These are phyloP conservation scores for Littorina saxatilis DNA, from an alignment of 1,140 invertebrate species.

Conservation along the genomic window DNA sequence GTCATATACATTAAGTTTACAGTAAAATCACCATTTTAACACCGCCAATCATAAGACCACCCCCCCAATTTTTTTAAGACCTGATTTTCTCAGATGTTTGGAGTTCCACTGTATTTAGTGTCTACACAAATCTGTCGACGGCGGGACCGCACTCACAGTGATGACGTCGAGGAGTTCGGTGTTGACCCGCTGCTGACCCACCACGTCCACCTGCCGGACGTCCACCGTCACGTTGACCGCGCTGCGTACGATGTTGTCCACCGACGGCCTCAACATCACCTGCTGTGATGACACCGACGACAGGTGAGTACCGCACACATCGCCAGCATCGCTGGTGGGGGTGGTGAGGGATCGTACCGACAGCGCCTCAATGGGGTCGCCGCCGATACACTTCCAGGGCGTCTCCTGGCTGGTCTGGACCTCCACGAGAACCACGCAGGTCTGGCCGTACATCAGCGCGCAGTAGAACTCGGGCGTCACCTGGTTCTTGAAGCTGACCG, in stretches of 20 bases:
- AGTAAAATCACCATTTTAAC: too few relatives aligned
- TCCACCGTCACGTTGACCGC: constrained; percentile 4
- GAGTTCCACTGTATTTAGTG: too few relatives aligned
- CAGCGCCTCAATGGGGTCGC: constrained; percentile 36
- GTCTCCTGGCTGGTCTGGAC: constrained; percentile 5
- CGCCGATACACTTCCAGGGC: constrained; percentile 48
- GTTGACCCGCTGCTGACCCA: neutral
- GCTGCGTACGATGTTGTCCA: constrained; percentile 44
- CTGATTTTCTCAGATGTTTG: too few relatives aligned
- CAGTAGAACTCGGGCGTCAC: constrained; percentile 45
- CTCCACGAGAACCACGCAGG: constrained; percentile 46
- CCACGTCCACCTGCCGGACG: constrained; percentile 30
- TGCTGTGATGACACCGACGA: constrained; percentile 35
- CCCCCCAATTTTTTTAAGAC: too few relatives aligned
- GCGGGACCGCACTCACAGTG: constrained; percentile 37
- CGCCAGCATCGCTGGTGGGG: neutral
- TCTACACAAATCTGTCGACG: too few relatives aligned
- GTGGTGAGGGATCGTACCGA: constrained; percentile 42
- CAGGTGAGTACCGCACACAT: constrained; percentile 18
- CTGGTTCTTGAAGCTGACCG: constrained; percentile 35
- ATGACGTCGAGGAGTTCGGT: constrained; percentile 10
- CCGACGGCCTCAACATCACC: constrained; percentile 44
- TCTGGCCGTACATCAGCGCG: constrained; percentile 45
- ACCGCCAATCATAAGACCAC: too few relatives aligned
- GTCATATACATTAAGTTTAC: too few relatives aligned